Evolutionary conservation across 2,113 vertebrate species (phyloP).

Genomic region (Merops nubicus): DNA sequence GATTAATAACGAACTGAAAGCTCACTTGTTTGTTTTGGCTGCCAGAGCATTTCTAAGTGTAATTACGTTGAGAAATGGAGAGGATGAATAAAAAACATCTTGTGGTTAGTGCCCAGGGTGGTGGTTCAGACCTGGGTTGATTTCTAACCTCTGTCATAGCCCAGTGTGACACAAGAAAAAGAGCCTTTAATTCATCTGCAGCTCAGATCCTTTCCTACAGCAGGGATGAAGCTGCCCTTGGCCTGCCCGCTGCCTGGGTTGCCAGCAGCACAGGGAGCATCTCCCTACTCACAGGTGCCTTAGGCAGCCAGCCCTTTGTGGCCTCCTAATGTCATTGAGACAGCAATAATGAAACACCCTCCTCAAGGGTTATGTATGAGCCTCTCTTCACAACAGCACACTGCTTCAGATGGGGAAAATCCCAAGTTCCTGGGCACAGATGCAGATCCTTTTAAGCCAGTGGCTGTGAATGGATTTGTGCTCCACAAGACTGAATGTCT

Average conservation of each 20-base stretch:
- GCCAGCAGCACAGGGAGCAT: neutral
- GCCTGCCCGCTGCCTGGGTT: neutral
- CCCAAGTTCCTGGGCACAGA: neutral
- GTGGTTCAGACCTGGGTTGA: neutral
- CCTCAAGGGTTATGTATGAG: neutral
- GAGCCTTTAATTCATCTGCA: neutral
- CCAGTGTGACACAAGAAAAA: neutral
- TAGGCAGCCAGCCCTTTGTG: rapidly evolving
- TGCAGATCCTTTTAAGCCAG: neutral
- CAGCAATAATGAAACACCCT: rapidly evolving
- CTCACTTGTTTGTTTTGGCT: slow-evolving; percentile 57
- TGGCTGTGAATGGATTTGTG: neutral
- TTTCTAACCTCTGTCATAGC: neutral
- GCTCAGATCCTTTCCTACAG: rapidly evolving
- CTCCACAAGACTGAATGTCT: neutral
- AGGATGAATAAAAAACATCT: neutral
- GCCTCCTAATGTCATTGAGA: neutral
- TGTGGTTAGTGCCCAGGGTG: neutral
- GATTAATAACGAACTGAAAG: neutral
- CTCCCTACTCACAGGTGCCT: neutral
- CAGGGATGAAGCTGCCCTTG: neutral
- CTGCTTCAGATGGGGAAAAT: neutral
- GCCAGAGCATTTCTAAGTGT: neutral
- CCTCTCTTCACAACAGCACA: neutral
- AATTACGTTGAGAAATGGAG: neutral